A percentile compares a stretch with the other conserved stretches of the same genome.
Conservation (phyloP, 2,888 invertebrate species). For the Rosalia funebris region DNA sequence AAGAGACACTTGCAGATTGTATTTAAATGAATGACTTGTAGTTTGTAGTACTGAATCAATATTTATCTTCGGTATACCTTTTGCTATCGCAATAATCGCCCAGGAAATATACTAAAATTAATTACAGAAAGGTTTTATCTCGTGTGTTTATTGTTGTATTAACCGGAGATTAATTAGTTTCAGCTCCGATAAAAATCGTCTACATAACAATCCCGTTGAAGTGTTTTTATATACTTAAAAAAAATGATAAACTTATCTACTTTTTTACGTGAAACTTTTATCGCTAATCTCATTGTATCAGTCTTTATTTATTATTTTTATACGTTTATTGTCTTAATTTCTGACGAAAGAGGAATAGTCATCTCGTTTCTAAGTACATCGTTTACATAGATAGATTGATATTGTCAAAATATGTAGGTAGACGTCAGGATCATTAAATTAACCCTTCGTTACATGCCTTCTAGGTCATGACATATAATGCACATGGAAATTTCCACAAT, state of each 20-base stretch:
- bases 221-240: conserved; percentile 9
- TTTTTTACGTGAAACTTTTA: neutral
- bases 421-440: no score
- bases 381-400: neutral
- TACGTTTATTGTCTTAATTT: neutral
- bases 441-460: no score
- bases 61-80: neutral
- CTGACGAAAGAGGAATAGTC: neutral
- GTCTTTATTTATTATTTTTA: conserved; percentile 1
- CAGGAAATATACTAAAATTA: conserved; percentile 11
- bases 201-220: conserved; percentile 5
- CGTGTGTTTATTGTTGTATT: conserved; percentile 11
- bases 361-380: neutral
- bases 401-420: neutral
- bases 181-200: conserved; percentile 6
- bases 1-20: no score
- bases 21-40: no score
- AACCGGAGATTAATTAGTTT: neutral
- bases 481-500: no score
- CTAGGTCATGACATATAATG: no score
- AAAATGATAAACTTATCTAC: conserved; percentile 1
- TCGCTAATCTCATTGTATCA: conserved; percentile 2
- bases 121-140: conserved; percentile 1
- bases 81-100: neutral
- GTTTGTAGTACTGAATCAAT: no score